Conservation (phyloP, 2,113 vertebrate genomes). For the Ciconia boyciana region DNA sequence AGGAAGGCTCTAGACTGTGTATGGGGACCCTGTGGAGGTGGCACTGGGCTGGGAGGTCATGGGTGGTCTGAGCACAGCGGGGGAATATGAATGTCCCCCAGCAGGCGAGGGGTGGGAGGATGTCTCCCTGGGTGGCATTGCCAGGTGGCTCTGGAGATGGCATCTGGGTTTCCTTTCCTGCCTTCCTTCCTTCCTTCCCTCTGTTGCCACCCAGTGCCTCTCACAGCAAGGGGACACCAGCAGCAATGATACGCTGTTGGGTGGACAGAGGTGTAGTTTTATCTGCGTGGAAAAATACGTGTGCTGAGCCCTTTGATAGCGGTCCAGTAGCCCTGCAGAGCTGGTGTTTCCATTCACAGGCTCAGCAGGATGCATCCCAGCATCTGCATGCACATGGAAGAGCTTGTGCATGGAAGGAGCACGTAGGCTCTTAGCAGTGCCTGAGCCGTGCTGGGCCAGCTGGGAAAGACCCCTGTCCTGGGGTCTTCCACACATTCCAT, state of each 20-base stretch:
- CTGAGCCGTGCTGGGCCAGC: neutral
- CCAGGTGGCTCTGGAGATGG: neutral
- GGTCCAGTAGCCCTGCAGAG: neutral
- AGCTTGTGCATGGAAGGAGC: neutral
- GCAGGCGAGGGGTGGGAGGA: neutral
- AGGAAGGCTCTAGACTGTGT: neutral
- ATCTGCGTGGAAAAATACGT: neutral
- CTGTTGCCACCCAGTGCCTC: fast-evolving
- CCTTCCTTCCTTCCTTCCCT: neutral
- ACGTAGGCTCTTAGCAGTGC: fast-evolving
- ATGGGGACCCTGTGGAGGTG: neutral
- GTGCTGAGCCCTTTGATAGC: neutral
- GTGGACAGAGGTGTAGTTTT: neutral
- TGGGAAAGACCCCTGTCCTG: neutral
- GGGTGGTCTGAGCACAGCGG: neutral
- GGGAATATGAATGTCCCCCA: neutral
- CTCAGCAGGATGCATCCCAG: neutral
- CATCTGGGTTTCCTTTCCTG: neutral
- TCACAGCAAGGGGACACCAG: neutral
- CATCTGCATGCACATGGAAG: fast-evolving
- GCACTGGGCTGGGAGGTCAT: neutral
- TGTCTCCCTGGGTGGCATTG: neutral
- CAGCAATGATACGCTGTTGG: fast-evolving
- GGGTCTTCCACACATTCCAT: neutral
- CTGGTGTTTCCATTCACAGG: neutral